phyloP scores from a whole-genome alignment of 2,797 vertebrate species.

The Smutsia gigantea region DNA sequence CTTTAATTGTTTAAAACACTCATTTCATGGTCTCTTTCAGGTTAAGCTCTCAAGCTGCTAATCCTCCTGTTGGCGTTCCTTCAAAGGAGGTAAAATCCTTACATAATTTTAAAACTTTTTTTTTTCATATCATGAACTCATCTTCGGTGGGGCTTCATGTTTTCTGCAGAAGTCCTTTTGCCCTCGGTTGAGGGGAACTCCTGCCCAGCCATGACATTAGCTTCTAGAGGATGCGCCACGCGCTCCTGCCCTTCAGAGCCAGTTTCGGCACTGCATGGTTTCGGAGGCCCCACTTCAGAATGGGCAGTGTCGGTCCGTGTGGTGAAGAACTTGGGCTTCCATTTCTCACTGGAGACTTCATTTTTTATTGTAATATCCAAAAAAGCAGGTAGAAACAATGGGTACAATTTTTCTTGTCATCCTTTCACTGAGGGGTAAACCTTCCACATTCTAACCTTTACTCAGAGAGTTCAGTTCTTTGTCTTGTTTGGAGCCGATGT shows the following conservation, averaged over 20 bases:
- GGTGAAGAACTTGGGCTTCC: background rate
- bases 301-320: background rate
- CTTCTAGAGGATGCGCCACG: background rate
- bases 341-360: background rate
- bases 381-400: background rate
- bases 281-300: background rate
- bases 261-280: background rate
- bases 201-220: background rate
- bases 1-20: background rate
- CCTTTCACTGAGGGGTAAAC: background rate
- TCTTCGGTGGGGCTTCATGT: background rate
- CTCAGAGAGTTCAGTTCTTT: background rate
- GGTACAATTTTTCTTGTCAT: background rate
- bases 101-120: background rate
- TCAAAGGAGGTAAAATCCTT: background rate
- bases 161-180: background rate
- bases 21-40: background rate
- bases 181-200: background rate
- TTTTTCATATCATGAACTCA: background rate
- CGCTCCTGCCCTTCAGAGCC: background rate
- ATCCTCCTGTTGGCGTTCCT: background rate
- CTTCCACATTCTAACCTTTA: background rate
- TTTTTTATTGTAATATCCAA: background rate
- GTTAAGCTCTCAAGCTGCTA: background rate
- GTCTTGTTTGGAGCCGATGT: background rate